These are phyloP conservation scores for Butorides virescens DNA, from an alignment of 2,113 vertebrate species.

Conservation along the genomic window DNA sequence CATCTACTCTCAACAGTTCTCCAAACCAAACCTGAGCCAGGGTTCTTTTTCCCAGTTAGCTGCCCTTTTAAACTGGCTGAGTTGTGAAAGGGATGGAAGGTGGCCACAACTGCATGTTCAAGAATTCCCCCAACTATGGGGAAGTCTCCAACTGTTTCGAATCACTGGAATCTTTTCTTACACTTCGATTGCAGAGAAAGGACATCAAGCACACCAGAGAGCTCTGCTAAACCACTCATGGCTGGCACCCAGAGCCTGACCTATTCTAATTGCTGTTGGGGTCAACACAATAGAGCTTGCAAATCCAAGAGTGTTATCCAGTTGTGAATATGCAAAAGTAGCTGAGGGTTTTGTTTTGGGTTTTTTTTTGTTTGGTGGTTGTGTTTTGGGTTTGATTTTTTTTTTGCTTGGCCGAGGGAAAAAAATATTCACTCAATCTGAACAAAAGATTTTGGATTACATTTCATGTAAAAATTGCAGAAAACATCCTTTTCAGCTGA, in stretches of 20 bases:
- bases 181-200: not conserved
- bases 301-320: not conserved
- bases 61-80: slow-evolving; percentile 7
- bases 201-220: not conserved
- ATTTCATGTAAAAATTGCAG: slow-evolving; percentile 16
- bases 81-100: not conserved
- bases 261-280: not conserved
- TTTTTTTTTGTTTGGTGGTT: not conserved
- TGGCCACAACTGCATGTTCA: not conserved
- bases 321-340: not conserved
- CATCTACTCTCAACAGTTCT: slow-evolving; percentile 2
- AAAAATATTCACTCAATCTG: not conserved
- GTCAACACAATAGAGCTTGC: not conserved
- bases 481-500: slow-evolving; percentile 38
- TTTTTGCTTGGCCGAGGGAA: not conserved
- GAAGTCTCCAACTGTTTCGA: not conserved
- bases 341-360: not conserved
- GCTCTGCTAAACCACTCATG: not conserved
- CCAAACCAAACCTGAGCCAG: not conserved
- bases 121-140: not conserved
- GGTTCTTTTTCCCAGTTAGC: not conserved
- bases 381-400: not conserved
- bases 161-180: not conserved
- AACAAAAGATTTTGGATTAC: slow-evolving; percentile 19
- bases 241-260: not conserved